Percentiles rank a stretch among this genome's conserved stretches.
phyloP scores from a whole-genome alignment of 2,888 invertebrate genomes.

The Sinotaia quadrata region DNA sequence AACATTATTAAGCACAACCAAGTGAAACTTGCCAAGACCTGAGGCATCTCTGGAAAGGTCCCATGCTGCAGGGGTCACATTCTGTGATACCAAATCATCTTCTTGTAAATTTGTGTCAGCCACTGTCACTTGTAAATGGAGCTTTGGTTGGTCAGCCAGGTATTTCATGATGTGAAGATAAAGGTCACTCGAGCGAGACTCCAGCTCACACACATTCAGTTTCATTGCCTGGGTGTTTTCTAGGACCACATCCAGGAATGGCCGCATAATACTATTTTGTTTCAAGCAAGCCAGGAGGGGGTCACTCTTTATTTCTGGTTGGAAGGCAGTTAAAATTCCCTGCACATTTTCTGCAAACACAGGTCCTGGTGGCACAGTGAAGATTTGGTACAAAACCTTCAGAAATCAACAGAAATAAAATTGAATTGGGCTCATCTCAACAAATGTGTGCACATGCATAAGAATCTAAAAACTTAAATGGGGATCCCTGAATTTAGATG shows the following conservation, averaged over 20 bases:
- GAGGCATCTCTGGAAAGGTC: conserved; percentile 76
- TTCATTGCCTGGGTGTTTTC: conserved; percentile 84
- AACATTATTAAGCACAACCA: conserved; percentile 62
- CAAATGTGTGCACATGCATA: too few relatives aligned
- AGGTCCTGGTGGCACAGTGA: conserved; percentile 23
- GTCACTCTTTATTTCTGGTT: conserved; percentile 45
- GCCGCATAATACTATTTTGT: conserved; percentile 56
- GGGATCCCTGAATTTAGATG: too few relatives aligned
- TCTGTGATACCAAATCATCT: conserved; percentile 74
- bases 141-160: conserved; percentile 81
- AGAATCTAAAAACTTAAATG: too few relatives aligned
- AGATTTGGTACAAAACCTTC: conserved; percentile 36
- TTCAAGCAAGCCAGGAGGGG: conserved; percentile 40
- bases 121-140: conserved; percentile 77
- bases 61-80: conserved; percentile 79
- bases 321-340: conserved; percentile 33
- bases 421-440: too few relatives aligned
- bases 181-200: conserved; percentile 41
- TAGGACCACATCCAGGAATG: conserved; percentile 80
- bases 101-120: conserved; percentile 70
- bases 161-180: conserved; percentile 46
- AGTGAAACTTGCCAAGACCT: conserved; percentile 54
- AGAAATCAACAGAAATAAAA: conserved; percentile 33
- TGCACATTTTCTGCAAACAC: conserved; percentile 33
- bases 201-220: conserved; percentile 83